These are phyloP conservation scores for Nomada ruficornis DNA, from an alignment of 2,888 invertebrate genomes.

Conservation along the genomic window DNA sequence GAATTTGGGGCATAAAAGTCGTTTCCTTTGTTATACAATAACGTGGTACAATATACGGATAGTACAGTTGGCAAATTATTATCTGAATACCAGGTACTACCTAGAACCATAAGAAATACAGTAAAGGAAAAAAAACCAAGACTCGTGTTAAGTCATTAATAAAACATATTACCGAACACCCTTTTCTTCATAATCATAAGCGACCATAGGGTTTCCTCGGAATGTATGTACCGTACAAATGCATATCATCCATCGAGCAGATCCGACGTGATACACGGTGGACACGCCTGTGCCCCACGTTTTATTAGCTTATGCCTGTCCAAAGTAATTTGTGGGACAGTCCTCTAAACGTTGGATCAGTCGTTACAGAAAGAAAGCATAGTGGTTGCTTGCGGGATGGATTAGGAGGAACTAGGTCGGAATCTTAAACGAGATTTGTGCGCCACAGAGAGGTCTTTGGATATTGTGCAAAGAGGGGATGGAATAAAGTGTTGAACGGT, in stretches of 20 bases:
- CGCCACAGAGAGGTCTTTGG: not conserved
- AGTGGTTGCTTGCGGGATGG: slow-evolving; percentile 10
- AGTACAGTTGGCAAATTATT: too few relatives aligned
- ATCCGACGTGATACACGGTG: slow-evolving; percentile 80
- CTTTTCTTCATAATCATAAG: slow-evolving; percentile 35
- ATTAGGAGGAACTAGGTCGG: slow-evolving; percentile 34
- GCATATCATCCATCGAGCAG: slow-evolving; percentile 81
- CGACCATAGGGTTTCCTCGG: slow-evolving; percentile 79
- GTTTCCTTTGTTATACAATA: too few relatives aligned
- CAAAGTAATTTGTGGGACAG: slow-evolving; percentile 76
- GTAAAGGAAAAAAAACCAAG: slow-evolving; percentile 39
- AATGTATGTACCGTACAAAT: slow-evolving; percentile 81
- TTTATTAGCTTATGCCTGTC: slow-evolving; percentile 82
- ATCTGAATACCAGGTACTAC: too few relatives aligned
- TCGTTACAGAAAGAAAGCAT: slow-evolving; percentile 6
- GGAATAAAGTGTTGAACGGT: slow-evolving; percentile 8
- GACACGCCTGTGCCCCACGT: slow-evolving; percentile 71
- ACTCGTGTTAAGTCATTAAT: slow-evolving; percentile 77
- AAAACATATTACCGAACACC: slow-evolving; percentile 76
- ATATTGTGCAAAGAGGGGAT: not conserved
- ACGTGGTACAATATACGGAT: too few relatives aligned
- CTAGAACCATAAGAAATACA: too few relatives aligned
- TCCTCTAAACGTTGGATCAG: slow-evolving; percentile 26
- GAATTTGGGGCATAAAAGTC: too few relatives aligned
- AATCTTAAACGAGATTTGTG: slow-evolving; percentile 31